Conservation (phyloP, 2,888 invertebrate species). For the Microctonus hyperodae region DNA sequence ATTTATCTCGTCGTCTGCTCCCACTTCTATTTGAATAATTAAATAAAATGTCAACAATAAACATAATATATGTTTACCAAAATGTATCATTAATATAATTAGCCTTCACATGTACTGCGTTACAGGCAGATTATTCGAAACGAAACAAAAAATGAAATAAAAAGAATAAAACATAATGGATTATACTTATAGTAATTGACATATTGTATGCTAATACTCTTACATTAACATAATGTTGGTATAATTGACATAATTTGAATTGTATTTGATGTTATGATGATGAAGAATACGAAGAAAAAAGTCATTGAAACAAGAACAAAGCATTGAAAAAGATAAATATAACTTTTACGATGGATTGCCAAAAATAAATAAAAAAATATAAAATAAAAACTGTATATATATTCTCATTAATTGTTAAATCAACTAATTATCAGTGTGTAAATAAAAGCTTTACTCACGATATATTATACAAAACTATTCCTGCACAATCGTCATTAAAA, state of each 20-base stretch:
- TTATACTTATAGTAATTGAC: slow-evolving; percentile 41
- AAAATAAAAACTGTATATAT: slow-evolving; percentile 55
- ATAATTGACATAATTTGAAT: slow-evolving; percentile 14
- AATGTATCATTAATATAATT: neutral
- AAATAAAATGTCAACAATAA: slow-evolving; percentile 2
- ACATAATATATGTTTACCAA: neutral
- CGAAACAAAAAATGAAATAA: slow-evolving; percentile 17
- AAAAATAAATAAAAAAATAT: slow-evolving; percentile 40
- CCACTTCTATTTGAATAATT: neutral
- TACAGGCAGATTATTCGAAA: slow-evolving; percentile 14
- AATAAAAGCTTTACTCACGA: slow-evolving; percentile 58
- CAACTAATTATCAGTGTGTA: slow-evolving; percentile 58
- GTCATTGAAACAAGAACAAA: slow-evolving; percentile 35
- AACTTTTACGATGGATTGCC: slow-evolving; percentile 56
- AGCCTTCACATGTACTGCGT: slow-evolving; percentile 27
- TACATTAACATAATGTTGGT: slow-evolving; percentile 35
- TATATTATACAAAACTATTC: neutral
- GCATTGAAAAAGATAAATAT: slow-evolving; percentile 41
- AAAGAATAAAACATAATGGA: slow-evolving; percentile 31
- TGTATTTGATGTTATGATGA: neutral
- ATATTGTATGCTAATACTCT: slow-evolving; percentile 44
- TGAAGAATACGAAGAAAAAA: slow-evolving; percentile 27
- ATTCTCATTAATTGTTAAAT: slow-evolving; percentile 58
- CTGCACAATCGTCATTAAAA: slow-evolving; percentile 18
- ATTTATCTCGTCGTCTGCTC: slow-evolving; percentile 1